Evolutionary conservation across 2,797 vertebrate species (phyloP).

Genomic region (Coregonus suidteri): DNA sequence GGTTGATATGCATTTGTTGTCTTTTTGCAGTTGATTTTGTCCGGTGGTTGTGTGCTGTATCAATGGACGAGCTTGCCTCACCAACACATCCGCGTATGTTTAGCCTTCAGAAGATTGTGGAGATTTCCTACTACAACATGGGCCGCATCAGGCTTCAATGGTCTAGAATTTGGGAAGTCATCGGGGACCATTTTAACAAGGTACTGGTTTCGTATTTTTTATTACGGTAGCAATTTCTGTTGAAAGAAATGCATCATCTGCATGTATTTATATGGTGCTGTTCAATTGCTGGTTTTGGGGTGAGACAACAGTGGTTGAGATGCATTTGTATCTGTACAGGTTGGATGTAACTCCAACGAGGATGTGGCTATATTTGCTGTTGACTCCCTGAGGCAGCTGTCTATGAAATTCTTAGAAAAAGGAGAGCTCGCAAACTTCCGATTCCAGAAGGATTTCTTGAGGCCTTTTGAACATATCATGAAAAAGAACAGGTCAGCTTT

Average conservation of each 20-base stretch:
- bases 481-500: slow-evolving; percentile 84
- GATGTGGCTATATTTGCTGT: slow-evolving; percentile 91
- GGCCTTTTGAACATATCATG: slow-evolving; percentile 91
- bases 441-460: slow-evolving; percentile 89
- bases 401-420: slow-evolving; percentile 91
- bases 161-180: slow-evolving; percentile 92
- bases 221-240: neutral
- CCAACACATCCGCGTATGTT: slow-evolving; percentile 90
- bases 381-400: slow-evolving; percentile 87
- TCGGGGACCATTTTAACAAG: slow-evolving; percentile 92
- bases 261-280: neutral
- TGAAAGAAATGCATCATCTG: too few relatives aligned
- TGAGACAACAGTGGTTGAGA: too few relatives aligned
- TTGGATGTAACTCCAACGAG: slow-evolving; percentile 90
- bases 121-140: slow-evolving; percentile 93
- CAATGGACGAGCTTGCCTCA: slow-evolving; percentile 89
- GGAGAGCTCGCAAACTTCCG: slow-evolving; percentile 89
- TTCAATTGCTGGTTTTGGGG: neutral
- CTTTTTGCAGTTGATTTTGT: slow-evolving; percentile 84
- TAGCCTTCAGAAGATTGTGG: slow-evolving; percentile 89
- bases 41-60: slow-evolving; percentile 88
- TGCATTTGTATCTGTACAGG: slow-evolving; percentile 61
- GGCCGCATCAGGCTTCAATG: slow-evolving; percentile 87
- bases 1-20: too few relatives aligned
- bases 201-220: neutral